Conservation (phyloP, 2,888 invertebrate genomes). For the Diabrotica balteata region DNA sequence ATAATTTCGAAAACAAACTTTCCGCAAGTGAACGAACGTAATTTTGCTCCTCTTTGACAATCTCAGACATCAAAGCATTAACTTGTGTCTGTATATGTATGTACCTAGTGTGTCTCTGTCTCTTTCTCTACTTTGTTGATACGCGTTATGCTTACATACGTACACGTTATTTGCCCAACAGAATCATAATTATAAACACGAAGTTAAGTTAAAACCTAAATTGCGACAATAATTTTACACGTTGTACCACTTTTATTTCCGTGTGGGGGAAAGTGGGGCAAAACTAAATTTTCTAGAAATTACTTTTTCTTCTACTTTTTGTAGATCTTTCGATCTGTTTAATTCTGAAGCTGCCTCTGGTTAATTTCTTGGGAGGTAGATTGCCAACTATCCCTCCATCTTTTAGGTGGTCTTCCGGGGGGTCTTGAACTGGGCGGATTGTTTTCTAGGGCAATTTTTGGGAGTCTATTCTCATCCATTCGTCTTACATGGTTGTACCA, state of each 20-base stretch:
- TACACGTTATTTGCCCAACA: slow-evolving; percentile 3
- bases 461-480: too few species aligned
- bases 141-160: not conserved
- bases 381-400: too few species aligned
- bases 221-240: slow-evolving; percentile 6
- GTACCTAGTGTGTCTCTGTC: not conserved
- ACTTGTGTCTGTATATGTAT: slow-evolving; percentile 6
- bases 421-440: too few species aligned
- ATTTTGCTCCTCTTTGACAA: slow-evolving; percentile 16
- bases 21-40: slow-evolving; percentile 14
- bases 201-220: not conserved
- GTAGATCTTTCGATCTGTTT: too few species aligned
- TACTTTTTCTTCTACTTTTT: too few species aligned
- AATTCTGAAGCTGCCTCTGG: too few species aligned
- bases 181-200: slow-evolving; percentile 9
- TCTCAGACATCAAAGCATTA: slow-evolving; percentile 12
- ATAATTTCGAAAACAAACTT: slow-evolving; percentile 14
- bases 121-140: slow-evolving; percentile 4
- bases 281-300: too few species aligned
- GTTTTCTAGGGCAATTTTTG: too few species aligned
- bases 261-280: not conserved
- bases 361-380: too few species aligned
- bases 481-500: too few species aligned
- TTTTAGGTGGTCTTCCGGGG: too few species aligned
- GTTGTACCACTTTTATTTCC: slow-evolving; percentile 3